phyloP scores from a whole-genome alignment of 92 coral and sea anemone genomes.

The Porites lobata region DNA sequence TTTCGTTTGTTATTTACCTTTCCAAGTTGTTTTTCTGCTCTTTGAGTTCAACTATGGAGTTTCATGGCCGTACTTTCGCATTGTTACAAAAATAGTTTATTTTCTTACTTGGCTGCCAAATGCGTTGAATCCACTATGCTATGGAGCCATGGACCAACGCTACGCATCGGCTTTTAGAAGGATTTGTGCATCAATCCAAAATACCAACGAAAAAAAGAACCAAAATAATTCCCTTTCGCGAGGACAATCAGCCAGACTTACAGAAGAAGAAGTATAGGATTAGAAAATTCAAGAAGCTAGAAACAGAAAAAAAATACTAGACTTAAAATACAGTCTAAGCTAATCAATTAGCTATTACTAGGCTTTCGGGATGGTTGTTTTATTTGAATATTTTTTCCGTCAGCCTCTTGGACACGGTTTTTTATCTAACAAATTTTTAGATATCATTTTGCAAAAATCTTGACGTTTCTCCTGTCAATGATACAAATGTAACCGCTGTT shows the following conservation, averaged over 20 bases:
- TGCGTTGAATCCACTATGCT: slow-evolving; percentile 72
- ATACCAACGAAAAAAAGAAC: background rate
- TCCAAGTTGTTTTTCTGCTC: slow-evolving; percentile 70
- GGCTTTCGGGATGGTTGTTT: no score
- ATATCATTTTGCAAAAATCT: no score
- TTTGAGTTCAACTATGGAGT: slow-evolving; percentile 40
- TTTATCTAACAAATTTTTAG: no score
- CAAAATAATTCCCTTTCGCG: slow-evolving; percentile 13
- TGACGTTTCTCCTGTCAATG: no score
- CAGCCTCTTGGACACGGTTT: no score
- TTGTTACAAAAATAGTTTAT: slow-evolving; percentile 40
- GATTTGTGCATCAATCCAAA: slow-evolving; percentile 7
- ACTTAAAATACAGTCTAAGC: background rate
- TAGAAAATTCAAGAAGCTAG: background rate
- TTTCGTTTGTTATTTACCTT: slow-evolving; percentile 74
- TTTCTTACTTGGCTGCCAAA: slow-evolving; percentile 75
- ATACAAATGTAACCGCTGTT: no score
- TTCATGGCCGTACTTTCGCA: slow-evolving; percentile 51
- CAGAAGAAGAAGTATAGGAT: slow-evolving; percentile 1
- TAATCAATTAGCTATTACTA: background rate
- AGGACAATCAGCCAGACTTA: background rate
- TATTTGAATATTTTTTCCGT: no score
- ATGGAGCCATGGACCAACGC: slow-evolving; percentile 69
- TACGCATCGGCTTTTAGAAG: slow-evolving; percentile 56
- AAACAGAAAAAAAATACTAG: background rate